A percentile compares a stretch with the other conserved stretches of the same genome.
These are phyloP conservation scores for Corythornis madagascariensis DNA, from an alignment of 2,113 vertebrate genomes.

Conservation along the genomic window DNA sequence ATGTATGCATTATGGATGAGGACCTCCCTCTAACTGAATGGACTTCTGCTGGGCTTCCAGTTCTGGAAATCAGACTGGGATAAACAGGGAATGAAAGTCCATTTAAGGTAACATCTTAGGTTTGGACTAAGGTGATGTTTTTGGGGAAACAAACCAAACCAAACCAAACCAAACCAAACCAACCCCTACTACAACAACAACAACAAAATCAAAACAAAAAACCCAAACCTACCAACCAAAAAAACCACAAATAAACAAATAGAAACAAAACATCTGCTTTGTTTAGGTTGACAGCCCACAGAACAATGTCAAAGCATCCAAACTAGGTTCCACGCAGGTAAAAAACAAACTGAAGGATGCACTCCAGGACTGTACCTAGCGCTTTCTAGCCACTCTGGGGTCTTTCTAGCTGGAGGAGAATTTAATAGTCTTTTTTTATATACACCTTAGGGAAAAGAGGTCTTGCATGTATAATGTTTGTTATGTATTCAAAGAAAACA, in stretches of 20 bases:
- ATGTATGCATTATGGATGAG: neutral
- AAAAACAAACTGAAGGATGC: neutral
- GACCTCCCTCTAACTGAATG: neutral
- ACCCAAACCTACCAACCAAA: too few relatives aligned
- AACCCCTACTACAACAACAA: too few relatives aligned
- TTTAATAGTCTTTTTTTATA: neutral
- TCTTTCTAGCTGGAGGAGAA: neutral
- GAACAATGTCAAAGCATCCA: neutral
- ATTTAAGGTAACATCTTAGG: neutral
- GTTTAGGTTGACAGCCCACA: neutral
- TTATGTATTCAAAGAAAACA: neutral
- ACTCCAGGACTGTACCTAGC: neutral
- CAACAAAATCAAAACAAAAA: too few relatives aligned
- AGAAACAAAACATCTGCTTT: neutral
- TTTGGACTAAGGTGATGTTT: neutral
- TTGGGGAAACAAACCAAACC: neutral
- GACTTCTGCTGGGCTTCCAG: accelerated
- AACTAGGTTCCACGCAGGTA: neutral
- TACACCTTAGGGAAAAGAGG: accelerated
- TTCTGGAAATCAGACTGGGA: neutral
- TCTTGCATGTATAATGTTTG: neutral
- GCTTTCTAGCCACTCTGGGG: accelerated
- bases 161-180: too few relatives aligned
- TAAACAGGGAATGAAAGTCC: neutral
- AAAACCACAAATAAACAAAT: too few relatives aligned